A percentile compares a stretch with the other conserved stretches of the same genome.
These are phyloP conservation scores for roundworm (Caenorhabditis elegans) DNA, from an alignment of 1,140 invertebrate species.

Conservation along the genomic window DNA sequence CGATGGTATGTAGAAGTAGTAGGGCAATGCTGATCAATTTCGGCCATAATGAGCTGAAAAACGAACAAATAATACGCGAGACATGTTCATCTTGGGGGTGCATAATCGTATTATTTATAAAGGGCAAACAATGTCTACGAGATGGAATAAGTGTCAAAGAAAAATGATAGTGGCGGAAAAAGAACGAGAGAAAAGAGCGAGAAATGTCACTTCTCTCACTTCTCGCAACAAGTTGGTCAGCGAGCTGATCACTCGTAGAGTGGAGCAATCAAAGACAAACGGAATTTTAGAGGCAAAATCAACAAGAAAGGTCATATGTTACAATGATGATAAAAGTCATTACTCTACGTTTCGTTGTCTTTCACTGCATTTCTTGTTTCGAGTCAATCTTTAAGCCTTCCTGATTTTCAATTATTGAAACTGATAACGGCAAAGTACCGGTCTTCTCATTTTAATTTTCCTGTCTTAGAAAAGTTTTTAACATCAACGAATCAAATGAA, in stretches of 20 bases:
- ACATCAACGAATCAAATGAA: too few species aligned
- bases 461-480: too few species aligned
- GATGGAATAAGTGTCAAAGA: not conserved
- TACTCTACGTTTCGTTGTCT: not conserved
- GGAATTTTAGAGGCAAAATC: not conserved
- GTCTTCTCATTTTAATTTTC: too few species aligned
- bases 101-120: not conserved
- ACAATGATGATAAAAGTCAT: not conserved
- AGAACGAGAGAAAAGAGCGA: not conserved
- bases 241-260: not conserved
- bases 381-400: not conserved
- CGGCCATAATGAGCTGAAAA: slow-evolving; percentile 24
- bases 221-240: not conserved
- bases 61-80: not conserved
- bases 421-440: too few species aligned
- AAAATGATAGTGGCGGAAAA: not conserved
- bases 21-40: not conserved
- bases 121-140: not conserved
- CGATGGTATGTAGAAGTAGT: not conserved
- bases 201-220: not conserved
- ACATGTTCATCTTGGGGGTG: not conserved
- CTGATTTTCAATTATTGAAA: not conserved
- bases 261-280: not conserved
- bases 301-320: slow-evolving; percentile 27
- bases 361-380: not conserved